These are phyloP conservation scores for Coptodon rendalli DNA, from an alignment of 2,113 vertebrate genomes.

Conservation along the genomic window DNA sequence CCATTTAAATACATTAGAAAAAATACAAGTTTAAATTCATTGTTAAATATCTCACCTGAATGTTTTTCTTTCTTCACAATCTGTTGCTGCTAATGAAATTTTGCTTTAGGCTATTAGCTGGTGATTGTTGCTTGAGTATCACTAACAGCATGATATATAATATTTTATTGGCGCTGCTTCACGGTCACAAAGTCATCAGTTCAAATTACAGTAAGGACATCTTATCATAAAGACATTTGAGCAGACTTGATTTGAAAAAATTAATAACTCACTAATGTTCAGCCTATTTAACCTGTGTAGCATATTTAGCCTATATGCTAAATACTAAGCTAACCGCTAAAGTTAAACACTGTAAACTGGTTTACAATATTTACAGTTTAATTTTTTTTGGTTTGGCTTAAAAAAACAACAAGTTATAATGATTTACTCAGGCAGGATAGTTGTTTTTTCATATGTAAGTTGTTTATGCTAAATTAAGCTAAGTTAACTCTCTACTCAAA, in stretches of 20 bases:
- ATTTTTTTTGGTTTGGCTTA: background rate
- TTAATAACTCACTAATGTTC: fast-evolving
- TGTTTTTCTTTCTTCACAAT: background rate
- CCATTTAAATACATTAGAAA: background rate
- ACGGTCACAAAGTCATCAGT: background rate
- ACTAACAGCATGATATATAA: background rate
- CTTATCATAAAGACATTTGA: background rate
- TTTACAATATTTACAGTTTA: background rate
- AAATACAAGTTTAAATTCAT: background rate
- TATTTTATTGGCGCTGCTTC: background rate
- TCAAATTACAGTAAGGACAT: background rate
- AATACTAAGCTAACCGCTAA: fast-evolving
- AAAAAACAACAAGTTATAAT: background rate
- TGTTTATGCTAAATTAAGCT: background rate
- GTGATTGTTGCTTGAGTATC: background rate
- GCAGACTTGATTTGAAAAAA: background rate
- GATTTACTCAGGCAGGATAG: background rate
- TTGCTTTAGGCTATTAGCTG: background rate
- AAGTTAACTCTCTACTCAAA: background rate
- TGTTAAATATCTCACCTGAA: background rate
- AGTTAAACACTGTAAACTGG: background rate
- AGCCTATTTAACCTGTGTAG: background rate
- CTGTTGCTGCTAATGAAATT: background rate
- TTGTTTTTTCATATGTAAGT: background rate
- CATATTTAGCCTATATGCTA: background rate